Evolutionary conservation across 2,888 invertebrate genomes (phyloP), one percentile per base, ranked within the genome.

Genomic region (Mamestra brassicae): DNA sequence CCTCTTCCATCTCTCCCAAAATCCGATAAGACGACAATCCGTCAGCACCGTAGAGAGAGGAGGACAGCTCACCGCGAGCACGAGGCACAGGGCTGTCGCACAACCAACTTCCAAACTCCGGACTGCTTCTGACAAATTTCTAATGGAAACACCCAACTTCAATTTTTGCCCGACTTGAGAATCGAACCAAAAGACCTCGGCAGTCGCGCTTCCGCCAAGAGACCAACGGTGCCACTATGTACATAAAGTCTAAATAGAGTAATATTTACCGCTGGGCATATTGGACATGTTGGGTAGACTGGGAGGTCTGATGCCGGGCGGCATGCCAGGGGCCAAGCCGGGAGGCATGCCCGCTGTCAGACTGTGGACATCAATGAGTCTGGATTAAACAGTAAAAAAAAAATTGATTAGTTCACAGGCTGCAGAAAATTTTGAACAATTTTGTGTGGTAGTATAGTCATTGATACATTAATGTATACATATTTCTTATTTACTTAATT

Each of bases 271-370:
- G 0, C 90, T 60, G 15, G 65, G 61, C 78, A 74, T 58, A 7
- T 38, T 74, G 5, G 76, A 36, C 67, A 75, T 50, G 78, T 57
- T 78, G 7, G 76, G 57, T 4, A 77, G 47, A 58, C 83, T 87
- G n/a, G 95, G 94, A 13, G 95, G 94, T 55, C 95, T 78, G 58
- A 95, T 88, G 7, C 93, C 93, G 4, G 94, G 92, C 5, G 94
- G 93, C 81, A 94, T 69, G 0, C 92, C 93, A 0, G 93, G 87
- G 0, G 91, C 86, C 87, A 94, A 85, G 52, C 52, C 52, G 0
- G 93, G 93, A 0, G 95, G 92, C 65, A 95, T 85, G 0, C 93
- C 93, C 0, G 92, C 84, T 0, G 92, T 66, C 92, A 95, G 93
- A 0, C 95, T 94, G 88, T 3, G 58, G 63, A 78, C 17, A 76